Conservation (phyloP, 2,113 vertebrate genomes). For the Garra rufa region DNA sequence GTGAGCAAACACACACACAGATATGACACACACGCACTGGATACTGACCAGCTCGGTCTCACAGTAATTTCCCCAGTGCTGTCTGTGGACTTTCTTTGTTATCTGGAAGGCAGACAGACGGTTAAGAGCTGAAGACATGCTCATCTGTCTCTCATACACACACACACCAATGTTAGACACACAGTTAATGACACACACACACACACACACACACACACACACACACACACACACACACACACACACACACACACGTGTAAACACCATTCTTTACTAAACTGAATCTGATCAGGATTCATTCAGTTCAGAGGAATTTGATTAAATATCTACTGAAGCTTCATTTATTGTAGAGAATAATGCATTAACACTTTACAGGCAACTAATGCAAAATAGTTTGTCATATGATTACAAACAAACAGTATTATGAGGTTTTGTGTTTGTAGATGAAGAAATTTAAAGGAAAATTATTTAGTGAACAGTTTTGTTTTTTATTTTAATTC, state of each 20-base stretch:
- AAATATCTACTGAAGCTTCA: background rate
- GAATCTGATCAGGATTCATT: background rate
- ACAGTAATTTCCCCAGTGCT: constrained; percentile 94
- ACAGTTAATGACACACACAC: background rate
- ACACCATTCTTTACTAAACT: background rate
- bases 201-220: no score
- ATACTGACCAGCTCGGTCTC: constrained; percentile 97
- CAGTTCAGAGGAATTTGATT: background rate
- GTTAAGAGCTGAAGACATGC: constrained; percentile 68
- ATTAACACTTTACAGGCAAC: background rate
- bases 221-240: no score
- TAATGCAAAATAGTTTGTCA: background rate
- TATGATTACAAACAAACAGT: background rate
- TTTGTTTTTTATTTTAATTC: background rate
- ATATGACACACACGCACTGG: constrained; percentile 36
- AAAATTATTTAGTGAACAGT: background rate
- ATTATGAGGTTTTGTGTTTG: background rate
- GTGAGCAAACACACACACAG: constrained; percentile 17
- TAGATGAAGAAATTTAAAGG: background rate
- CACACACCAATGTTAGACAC: background rate
- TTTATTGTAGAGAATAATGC: background rate
- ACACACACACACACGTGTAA: no score
- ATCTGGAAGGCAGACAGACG: constrained; percentile 92
- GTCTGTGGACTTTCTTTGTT: constrained; percentile 91
- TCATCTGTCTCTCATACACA: constrained; percentile 47